phyloP scores from a whole-genome alignment of 2,888 invertebrate genomes.

The Chrysomela aeneicollis region DNA sequence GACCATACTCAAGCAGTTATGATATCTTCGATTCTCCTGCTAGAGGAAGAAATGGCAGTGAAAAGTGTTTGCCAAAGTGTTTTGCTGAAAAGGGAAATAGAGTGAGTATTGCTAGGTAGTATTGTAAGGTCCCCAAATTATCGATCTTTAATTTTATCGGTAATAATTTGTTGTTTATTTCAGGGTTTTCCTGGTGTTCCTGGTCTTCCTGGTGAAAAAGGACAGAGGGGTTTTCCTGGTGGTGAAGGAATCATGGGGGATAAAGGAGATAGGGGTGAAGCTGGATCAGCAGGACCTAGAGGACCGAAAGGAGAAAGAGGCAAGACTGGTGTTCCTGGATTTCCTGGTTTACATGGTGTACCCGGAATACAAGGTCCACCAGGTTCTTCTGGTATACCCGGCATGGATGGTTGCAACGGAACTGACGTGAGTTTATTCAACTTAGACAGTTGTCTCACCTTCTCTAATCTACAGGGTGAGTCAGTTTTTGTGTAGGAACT shows the following conservation, averaged over 20 bases:
- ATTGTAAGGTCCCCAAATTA: neutral
- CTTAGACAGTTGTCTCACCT: too few relatives aligned
- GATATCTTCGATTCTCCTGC: conserved; percentile 62
- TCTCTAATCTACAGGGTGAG: too few relatives aligned
- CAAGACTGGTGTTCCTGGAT: conserved; percentile 87
- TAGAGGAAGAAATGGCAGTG: conserved; percentile 64
- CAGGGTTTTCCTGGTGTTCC: conserved; percentile 78
- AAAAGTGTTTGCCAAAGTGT: conserved; percentile 84
- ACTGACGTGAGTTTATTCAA: conserved; percentile 79
- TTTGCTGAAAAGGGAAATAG: conserved; percentile 87
- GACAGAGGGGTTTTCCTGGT: conserved; percentile 82
- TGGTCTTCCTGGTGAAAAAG: conserved; percentile 77
- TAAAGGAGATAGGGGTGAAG: conserved; percentile 89
- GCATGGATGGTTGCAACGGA: conserved; percentile 95
- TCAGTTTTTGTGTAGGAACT: too few relatives aligned
- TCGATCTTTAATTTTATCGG: neutral
- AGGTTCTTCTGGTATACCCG: conserved; percentile 81
- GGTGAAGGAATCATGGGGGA: conserved; percentile 85
- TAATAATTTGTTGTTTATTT: conserved; percentile 34
- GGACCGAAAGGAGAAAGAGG: conserved; percentile 89
- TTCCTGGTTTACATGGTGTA: conserved; percentile 78
- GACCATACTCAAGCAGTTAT: conserved; percentile 62
- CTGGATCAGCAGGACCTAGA: conserved; percentile 80
- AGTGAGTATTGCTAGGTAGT: conserved; percentile 58
- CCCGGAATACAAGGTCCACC: conserved; percentile 74